Base-by-base conservation (phyloP, 1,140 invertebrate genomes). In the Atta colombica region DNA sequence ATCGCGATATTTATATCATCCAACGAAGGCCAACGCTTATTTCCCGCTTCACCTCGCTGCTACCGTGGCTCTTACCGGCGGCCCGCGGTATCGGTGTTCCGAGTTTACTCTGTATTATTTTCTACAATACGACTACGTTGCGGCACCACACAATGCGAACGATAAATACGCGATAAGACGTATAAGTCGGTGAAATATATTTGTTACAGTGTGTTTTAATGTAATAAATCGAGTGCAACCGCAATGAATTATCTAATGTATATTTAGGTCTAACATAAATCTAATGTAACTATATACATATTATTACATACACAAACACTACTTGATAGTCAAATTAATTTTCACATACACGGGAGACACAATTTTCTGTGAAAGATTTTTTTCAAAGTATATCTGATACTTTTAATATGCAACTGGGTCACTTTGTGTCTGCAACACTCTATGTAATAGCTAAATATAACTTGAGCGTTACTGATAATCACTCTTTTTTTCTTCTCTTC, bases 1-100 rank as follows among this genome's bases (percentile, higher is more conserved):
- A 49, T 72, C 69, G 49, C 63, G 65, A 86, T 86, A 86, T 80
- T 86, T 86, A 85, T 85, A 78, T 78, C 74, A 12, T 63, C 49
- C 3, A 55, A 77, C 61, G 69, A 84, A 84, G 80, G 74, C 61
- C 82, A 71, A 53, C 74, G 49, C n/a, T 81, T 84, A 84, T 78
- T 85, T 78, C 82, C 31, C 74, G 82, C 49, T 78, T 78, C 61
- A 78, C 82, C 60, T 77, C 61, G 21, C 39, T 77, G 49, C 31
- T 39, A 69, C 31, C 45, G 12, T n/a, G 16, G 31, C 74, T 77
- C 71, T 78, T 85, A 66, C 58, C 69, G 49, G 58, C 69, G 69
- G 53, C 60, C 18, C 55, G 53, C 71, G 71, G 14, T 81, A 81
- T 86, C 77, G 85, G 35, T 61, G 65, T 51, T 71, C 35, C 28